Conservation (phyloP, 2,113 vertebrate species). For the Psephotus haematonotus region DNA sequence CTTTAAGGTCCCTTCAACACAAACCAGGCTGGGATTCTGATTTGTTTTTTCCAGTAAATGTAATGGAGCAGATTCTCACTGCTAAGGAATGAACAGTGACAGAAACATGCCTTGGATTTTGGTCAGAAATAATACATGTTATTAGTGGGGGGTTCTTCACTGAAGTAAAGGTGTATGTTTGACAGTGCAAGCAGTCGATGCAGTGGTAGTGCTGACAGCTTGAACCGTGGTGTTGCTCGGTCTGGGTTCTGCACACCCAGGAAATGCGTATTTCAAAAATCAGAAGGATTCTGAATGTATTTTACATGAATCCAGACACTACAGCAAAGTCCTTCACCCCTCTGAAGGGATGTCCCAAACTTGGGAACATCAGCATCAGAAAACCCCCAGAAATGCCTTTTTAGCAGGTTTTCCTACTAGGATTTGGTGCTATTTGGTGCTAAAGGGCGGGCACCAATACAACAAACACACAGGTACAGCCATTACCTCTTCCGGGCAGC, state of each 20-base stretch:
- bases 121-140: no score
- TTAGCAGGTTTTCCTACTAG: not conserved
- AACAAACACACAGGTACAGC: not conserved
- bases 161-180: not conserved
- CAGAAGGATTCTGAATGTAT: not conserved
- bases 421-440: not conserved
- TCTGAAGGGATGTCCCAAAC: accelerated
- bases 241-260: not conserved
- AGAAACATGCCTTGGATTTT: accelerated
- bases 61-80: accelerated
- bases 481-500: slow-evolving; percentile 83
- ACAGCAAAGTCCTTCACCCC: not conserved
- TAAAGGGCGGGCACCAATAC: not conserved
- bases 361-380: accelerated
- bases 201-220: not conserved
- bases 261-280: not conserved
- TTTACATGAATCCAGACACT: accelerated
- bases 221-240: not conserved
- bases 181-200: not conserved
- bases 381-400: not conserved
- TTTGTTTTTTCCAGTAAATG: not conserved
- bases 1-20: not conserved
- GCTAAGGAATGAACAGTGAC: accelerated
- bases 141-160: not conserved
- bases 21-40: not conserved